A percentile compares a stretch with the other conserved stretches of the same genome.
Evolutionary conservation across 2,888 invertebrate genomes (phyloP).

Genomic region (Nephrocerus scutellatus): DNA sequence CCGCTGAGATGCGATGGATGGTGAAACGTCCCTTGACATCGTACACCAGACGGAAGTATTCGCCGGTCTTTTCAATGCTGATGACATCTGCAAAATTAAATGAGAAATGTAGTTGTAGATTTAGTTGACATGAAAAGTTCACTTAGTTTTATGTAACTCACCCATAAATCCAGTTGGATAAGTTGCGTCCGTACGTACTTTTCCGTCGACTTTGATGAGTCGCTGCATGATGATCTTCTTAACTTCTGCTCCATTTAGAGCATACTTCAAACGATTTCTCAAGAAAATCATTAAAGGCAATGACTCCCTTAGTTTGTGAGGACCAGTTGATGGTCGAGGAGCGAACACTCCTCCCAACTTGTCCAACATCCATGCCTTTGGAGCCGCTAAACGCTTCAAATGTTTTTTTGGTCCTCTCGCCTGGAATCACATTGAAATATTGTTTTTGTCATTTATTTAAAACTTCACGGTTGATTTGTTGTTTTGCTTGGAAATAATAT

Average conservation of each 20-base stretch:
- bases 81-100: constrained; percentile 79
- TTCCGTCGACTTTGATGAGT: constrained; percentile 95
- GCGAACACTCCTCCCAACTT: constrained; percentile 97
- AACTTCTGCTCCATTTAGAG: constrained; percentile 91
- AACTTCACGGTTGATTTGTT: not conserved
- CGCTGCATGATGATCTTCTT: constrained; percentile 98
- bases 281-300: constrained; percentile 94
- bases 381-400: constrained; percentile 97
- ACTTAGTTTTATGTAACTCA: constrained; percentile 48
- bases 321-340: constrained; percentile 94
- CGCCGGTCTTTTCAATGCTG: constrained; percentile 95
- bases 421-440: constrained; percentile 50
- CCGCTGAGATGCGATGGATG: constrained; percentile 92
- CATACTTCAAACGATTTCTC: constrained; percentile 96
- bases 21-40: constrained; percentile 98
- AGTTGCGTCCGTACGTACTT: constrained; percentile 94
- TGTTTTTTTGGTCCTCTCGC: constrained; percentile 99
- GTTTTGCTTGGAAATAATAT: constrained; percentile 18
- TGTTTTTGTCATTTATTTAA: not conserved
- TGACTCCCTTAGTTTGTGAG: constrained; percentile 96
- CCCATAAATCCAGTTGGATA: constrained; percentile 99
- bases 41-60: constrained; percentile 95
- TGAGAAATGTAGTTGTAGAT: not conserved
- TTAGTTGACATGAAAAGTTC: too few relatives aligned
- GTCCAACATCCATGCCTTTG: constrained; percentile 99